A percentile compares a stretch with the other conserved stretches of the same genome.
Evolutionary conservation across 2,113 vertebrate genomes (phyloP).

Genomic region (Embiotoca jacksoni): DNA sequence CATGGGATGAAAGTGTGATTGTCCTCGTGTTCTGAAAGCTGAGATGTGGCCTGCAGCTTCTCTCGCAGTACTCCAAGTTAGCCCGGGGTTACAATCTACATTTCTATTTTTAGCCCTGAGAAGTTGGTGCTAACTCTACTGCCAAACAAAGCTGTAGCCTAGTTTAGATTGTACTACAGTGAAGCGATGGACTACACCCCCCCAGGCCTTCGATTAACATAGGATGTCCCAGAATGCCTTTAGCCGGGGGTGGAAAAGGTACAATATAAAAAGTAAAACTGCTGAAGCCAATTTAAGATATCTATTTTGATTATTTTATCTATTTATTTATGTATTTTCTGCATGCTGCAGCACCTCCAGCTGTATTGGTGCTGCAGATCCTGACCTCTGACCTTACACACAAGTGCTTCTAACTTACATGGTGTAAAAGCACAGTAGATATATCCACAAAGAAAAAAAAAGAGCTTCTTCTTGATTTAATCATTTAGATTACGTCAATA

Average conservation of each 20-base stretch:
- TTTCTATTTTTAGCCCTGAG: slow-evolving; percentile 34
- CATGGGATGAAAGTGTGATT: neutral
- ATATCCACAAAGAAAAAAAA: too few species aligned
- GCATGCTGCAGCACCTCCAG: too few species aligned
- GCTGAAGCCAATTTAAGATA: too few species aligned
- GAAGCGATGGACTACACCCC: slow-evolving; percentile 7
- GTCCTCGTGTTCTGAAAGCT: neutral
- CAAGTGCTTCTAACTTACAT: too few species aligned
- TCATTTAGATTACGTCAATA: too few species aligned
- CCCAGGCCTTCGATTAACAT: neutral
- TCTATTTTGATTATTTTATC: too few species aligned
- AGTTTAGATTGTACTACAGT: slow-evolving; percentile 20
- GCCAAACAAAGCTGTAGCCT: slow-evolving; percentile 20
- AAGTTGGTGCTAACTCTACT: slow-evolving; percentile 2
- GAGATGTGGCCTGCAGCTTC: slow-evolving; percentile 17
- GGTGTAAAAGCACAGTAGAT: too few species aligned
- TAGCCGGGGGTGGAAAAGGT: neutral
- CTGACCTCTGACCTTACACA: too few species aligned
- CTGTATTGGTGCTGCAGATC: too few species aligned
- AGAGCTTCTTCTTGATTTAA: too few species aligned
- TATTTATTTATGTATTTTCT: too few species aligned
- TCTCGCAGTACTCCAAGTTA: neutral
- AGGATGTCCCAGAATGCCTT: slow-evolving; percentile 29
- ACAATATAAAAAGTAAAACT: neutral
- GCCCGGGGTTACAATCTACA: slow-evolving; percentile 1